Evolutionary conservation across 2,888 invertebrate genomes (phyloP), one percentile per base, ranked within the genome.

Genomic region (Entomobrya multifasciata): DNA sequence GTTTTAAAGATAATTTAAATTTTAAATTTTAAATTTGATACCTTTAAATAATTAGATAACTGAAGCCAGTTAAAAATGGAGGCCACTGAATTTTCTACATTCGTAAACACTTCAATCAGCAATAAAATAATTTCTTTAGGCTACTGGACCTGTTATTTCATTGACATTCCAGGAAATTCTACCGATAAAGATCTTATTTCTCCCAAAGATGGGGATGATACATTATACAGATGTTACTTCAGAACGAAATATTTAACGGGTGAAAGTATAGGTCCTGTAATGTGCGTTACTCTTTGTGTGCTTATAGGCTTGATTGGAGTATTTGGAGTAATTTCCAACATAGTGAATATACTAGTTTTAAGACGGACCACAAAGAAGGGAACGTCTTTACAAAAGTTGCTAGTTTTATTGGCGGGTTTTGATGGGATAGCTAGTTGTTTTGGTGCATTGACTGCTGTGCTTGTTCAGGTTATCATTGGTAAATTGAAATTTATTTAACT

Each of bases 101-200:
- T n/a, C n/a, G n/a, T n/a, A n/a, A n/a, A n/a, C n/a, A n/a, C n/a
- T n/a, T n/a, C n/a, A n/a, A n/a, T n/a, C n/a, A n/a, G n/a, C n/a
- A n/a, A n/a, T n/a, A 30, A 5, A 10, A 20, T 15, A 25, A 47
- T 44, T 22, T 13, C 1, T 22, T n/a, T 82, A 8, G 84, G 77
- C 0, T 84, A 84, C 57, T 84, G 84, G 84, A 77, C 65, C 17
- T 84, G 84, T n/a, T 67, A 67, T 15, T 67, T 84, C 11, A 27
- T 84, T 44, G 77, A 84, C 10, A 1, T 62, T n/a, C 52, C 65
- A n/a, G n/a, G n/a, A n/a, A n/a, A n/a, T n/a, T n/a, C n/a, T n/a
- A n/a, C n/a, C n/a, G n/a, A n/a, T n/a, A n/a, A n/a, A n/a, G n/a
- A n/a, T n/a, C n/a, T n/a, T n/a, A n/a, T n/a, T n/a, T n/a, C n/a